A percentile compares a stretch with the other conserved stretches of the same genome.
Evolutionary conservation across 1,140 invertebrate genomes (phyloP).

Genomic region (Colletes gigas): DNA sequence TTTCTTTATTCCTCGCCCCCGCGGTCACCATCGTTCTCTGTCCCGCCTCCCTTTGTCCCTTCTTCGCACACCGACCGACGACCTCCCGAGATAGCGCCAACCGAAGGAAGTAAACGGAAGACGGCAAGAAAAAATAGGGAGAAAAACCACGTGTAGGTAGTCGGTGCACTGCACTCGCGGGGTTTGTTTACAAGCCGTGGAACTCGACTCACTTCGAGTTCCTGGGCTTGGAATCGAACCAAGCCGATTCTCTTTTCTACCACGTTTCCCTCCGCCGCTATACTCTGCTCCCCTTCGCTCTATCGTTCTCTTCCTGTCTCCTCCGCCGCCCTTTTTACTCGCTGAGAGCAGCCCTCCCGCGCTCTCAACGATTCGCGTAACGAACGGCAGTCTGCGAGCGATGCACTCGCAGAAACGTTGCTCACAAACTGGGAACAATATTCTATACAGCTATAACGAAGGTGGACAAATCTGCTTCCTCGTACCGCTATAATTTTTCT

Average conservation of each 20-base stretch:
- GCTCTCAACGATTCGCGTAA: conserved; percentile 9
- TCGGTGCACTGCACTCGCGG: conserved; percentile 45
- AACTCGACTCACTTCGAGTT: conserved; percentile 43
- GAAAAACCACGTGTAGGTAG: conserved; percentile 42
- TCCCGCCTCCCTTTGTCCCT: conserved; percentile 59
- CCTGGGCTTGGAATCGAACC: conserved; percentile 48
- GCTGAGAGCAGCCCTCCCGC: background rate
- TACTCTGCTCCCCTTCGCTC: no score
- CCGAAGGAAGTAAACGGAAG: conserved; percentile 27
- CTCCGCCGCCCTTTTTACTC: background rate
- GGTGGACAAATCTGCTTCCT: no score
- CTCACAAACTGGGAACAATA: no score
- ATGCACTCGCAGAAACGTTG: background rate
- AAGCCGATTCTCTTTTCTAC: conserved; percentile 9
- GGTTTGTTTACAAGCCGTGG: conserved; percentile 64
- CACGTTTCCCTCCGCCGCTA: background rate
- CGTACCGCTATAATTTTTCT: no score
- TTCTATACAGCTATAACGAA: no score
- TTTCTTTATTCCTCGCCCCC: background rate
- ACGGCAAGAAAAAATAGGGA: background rate
- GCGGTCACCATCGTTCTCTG: background rate
- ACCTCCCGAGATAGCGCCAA: conserved; percentile 49
- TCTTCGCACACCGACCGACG: conserved; percentile 52
- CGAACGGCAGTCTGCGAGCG: background rate
- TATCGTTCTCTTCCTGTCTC: conserved; percentile 1